phyloP scores from a whole-genome alignment of 1,140 invertebrate genomes.

The Orchestia grillus region DNA sequence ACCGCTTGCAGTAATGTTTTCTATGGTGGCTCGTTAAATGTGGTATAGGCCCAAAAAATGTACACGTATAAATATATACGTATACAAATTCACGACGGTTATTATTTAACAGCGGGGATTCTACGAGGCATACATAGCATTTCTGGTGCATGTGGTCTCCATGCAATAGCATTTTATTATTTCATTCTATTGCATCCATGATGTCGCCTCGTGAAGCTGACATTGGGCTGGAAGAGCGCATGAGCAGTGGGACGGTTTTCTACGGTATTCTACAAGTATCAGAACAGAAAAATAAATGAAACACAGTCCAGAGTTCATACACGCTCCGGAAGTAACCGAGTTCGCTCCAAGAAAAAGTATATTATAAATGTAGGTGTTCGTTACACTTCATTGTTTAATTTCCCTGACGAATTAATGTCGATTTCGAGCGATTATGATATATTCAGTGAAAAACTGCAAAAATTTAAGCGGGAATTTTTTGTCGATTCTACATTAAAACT shows the following conservation, averaged over 20 bases:
- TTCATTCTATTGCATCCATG: background rate
- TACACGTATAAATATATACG: too few relatives aligned
- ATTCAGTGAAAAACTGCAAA: background rate
- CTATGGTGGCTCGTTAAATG: too few relatives aligned
- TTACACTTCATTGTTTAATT: background rate
- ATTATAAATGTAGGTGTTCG: background rate
- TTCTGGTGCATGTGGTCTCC: background rate
- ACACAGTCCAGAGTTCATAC: background rate
- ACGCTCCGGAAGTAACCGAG: background rate
- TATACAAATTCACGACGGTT: too few relatives aligned
- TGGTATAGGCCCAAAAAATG: too few relatives aligned
- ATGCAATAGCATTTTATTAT: background rate
- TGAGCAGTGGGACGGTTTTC: background rate
- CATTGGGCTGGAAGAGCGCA: background rate
- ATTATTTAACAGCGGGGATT: too few relatives aligned
- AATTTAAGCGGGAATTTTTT: background rate
- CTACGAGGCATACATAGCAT: too few relatives aligned
- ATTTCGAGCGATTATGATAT: background rate
- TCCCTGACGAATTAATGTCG: background rate
- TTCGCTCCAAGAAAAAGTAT: background rate
- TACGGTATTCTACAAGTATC: background rate
- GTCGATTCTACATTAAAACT: background rate
- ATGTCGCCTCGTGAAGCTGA: background rate
- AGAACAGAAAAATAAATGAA: background rate
- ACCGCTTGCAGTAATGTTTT: too few relatives aligned